Evolutionary conservation across 2,113 vertebrate genomes (phyloP).

Genomic region (Anas platyrhynchos): DNA sequence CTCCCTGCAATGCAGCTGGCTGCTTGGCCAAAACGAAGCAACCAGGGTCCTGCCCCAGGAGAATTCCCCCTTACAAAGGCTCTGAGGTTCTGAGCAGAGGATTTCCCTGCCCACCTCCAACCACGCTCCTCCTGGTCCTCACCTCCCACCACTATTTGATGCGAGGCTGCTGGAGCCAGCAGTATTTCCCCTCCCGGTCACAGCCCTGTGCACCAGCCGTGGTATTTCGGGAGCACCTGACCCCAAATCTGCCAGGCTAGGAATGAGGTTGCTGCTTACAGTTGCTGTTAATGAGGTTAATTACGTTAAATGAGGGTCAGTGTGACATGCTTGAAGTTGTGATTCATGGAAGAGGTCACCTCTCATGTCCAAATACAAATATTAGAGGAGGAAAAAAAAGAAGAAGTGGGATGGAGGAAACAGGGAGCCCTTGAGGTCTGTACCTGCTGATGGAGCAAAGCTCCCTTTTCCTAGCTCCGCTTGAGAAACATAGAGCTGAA

Average conservation of each 20-base stretch:
- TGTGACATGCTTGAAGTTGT: accelerated
- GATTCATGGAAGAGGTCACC: not conserved
- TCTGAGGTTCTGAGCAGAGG: not conserved
- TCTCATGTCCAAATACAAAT: not conserved
- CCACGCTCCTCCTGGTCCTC: too few species aligned
- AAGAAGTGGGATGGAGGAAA: too few species aligned
- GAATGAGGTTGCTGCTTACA: not conserved
- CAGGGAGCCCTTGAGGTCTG: not conserved
- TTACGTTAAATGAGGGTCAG: not conserved
- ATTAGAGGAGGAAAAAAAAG: not conserved
- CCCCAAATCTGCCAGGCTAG: not conserved
- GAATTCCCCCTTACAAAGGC: not conserved
- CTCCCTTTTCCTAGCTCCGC: not conserved
- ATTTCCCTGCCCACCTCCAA: not conserved
- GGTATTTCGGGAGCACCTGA: not conserved
- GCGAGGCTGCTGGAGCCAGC: too few species aligned
- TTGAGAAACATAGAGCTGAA: not conserved
- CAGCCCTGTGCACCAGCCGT: not conserved
- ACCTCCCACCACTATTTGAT: too few species aligned
- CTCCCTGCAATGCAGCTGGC: not conserved
- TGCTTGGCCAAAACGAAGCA: accelerated
- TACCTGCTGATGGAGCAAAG: not conserved
- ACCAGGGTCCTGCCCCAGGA: not conserved
- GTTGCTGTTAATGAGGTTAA: accelerated
- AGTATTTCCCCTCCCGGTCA: not conserved